Percentiles rank a stretch among this genome's conserved stretches.
Evolutionary conservation across 2,113 vertebrate species (phyloP).

Genomic region (Thunnus maccoyii): DNA sequence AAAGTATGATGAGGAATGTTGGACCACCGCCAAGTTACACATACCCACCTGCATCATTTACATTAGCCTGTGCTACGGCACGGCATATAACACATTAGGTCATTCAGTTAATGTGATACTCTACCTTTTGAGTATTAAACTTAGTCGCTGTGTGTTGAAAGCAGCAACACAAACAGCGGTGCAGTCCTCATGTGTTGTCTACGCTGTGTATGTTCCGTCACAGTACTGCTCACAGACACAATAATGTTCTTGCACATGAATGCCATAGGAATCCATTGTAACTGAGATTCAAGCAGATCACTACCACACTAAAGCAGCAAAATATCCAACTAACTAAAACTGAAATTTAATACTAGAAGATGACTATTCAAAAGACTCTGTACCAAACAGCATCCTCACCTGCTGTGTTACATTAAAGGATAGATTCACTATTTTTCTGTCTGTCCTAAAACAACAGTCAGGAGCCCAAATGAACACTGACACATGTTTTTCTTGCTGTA

Average conservation of each 20-base stretch:
- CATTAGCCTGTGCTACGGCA: constrained; percentile 4
- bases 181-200: not conserved
- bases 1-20: constrained; percentile 36
- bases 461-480: too few species aligned
- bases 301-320: not conserved
- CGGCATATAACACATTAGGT: constrained; percentile 16
- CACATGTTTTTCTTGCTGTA: too few species aligned
- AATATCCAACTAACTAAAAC: not conserved
- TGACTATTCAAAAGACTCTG: not conserved
- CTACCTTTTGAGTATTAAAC: not conserved
- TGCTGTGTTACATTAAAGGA: not conserved
- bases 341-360: not conserved
- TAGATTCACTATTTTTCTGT: too few species aligned
- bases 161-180: not conserved
- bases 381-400: not conserved
- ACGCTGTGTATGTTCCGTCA: not conserved
- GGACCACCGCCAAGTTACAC: constrained; percentile 47
- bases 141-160: not conserved
- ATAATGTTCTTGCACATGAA: not conserved
- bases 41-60: constrained; percentile 47
- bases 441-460: too few species aligned
- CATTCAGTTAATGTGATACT: constrained; percentile 4
- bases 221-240: not conserved
- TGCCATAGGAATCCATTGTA: not conserved
- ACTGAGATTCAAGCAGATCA: not conserved